Base-by-base conservation (phyloP, 2,797 vertebrate genomes). In the Lacerta bilineata region DNA sequence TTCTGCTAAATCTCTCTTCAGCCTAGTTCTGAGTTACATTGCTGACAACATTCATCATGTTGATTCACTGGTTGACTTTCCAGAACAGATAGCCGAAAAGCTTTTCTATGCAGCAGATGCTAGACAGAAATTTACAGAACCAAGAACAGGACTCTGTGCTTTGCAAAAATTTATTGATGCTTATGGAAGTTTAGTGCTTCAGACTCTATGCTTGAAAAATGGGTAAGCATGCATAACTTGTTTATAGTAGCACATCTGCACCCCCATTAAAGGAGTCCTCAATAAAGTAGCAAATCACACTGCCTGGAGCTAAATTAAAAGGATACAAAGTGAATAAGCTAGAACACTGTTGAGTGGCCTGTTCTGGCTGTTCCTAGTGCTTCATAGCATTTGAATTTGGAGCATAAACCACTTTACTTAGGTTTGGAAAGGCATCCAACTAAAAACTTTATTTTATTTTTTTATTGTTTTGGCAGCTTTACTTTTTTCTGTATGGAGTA, bases 51-150 rank as follows among this genome's bases (percentile, higher is more conserved):
- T 99, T 41, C 98, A 99, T 89, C 97, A 98, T 86, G 97, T 99
- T 82, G 99, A 99, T 90, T 99, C 98, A 0, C 95, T 99, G 92
- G 96, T 98, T 75, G 98, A 98, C 82, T 99, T 99, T 93, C 99
- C 99, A 1, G 99, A 99, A 86, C 98, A 99, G 96, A 98, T 99
- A 92, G 99, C 98, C 20, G 98, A 98, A 88, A 98, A 96, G 91
- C 97, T 99, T 6, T 99, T 99, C 87, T 96, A 97, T 74, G 98
- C 98, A 4, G 98, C 98, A 13, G 98, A 99, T 90, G 98, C 98
- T 92, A 98, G 98, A 79, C 98, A 97, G 9, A 98, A 98, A 55
- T 99, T 99, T 94, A 93, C 96, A 23, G 97, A 98, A 84, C 96
- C 97, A 3, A 97, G 97, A 17, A 94, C 97, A 0, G 98, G 98